Evolutionary conservation across 2,797 vertebrate genomes (phyloP), one percentile per base, ranked within the genome.

Genomic region (Onychomys torridus): DNA sequence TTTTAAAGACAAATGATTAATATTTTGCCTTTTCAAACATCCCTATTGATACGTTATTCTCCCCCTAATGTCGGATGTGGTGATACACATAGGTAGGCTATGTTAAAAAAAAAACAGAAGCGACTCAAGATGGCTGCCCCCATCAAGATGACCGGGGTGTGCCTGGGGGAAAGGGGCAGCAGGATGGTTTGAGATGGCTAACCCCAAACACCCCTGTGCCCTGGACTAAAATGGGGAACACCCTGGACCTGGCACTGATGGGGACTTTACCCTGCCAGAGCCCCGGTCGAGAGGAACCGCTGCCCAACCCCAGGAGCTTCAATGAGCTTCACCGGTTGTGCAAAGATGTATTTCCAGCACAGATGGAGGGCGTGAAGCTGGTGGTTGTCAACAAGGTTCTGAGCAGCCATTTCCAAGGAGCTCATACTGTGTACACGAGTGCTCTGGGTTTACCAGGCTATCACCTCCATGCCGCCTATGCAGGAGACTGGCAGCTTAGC

Each of bases 281-380:
- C 69, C 97, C 97, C 82, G 99, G 98, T 84, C 99, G 99, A 92
- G 99, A 99, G 96, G 98, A 99, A 37, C 98, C 99, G 25, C 98
- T 99, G 17, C 98, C 99, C 37, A 99, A 99, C 96, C 99, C 99
- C 1, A 99, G 99, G 91, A 99, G 99, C 98, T 99, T 99, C 93
- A 99, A 99, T 89, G 99, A 99, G 61, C 98, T 99, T 84, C 99
- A 99, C 97, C 98, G 99, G 34, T 99, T 98, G 93, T 99, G 99
- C 98, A 99, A 99, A 99, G 99, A 99, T 99, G 96, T 99, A 40
- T 99, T 99, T 98, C 99, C 99, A 79, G 99, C 99, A 97, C 99
- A 99, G 98, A 99, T 99, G 98, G 99, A 99, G 96, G 99, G 99
- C 0, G 99, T 99, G 96, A 99, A 99, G 98, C 98, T n/a, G n/a